Evolutionary conservation across 2,888 invertebrate genomes (phyloP), one percentile per base, ranked within the genome.

Genomic region (Eristalis pertinax): DNA sequence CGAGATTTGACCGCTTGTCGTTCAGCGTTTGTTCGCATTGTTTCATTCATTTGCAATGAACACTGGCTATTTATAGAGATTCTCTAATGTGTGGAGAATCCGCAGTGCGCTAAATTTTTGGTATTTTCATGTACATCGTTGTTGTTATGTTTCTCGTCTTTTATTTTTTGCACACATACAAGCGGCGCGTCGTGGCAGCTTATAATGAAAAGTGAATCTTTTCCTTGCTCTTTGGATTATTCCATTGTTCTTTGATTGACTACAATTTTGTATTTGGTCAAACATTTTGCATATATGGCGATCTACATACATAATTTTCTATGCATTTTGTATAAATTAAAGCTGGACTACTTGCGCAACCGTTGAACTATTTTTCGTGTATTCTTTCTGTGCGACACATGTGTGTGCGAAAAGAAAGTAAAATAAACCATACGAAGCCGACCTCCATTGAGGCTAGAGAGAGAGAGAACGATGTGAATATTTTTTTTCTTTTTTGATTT

Each of bases 191-290:
- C 63, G 62, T 78, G 35, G 64, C 58, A 73, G 10, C n/a, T n/a
- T 29, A 60, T 15, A 75, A 84, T 60, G 32, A 81, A 86, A 86
- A 86, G 82, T 78, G 85, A 86, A 86, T 86, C 82, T 82, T 76
- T 41, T 29, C 24, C 22, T 62, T 29, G 19, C 8, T 58, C 8
- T 63, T 11, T 8, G 50, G 50, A 32, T 32, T 32, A 32, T 32
- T 65, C 50, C 8, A 2, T 22, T 63, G 60, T 67, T 68, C 56
- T 64, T 77, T 38, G 43, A 63, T 67, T 26, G 79, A 35, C n/a
- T 58, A 26, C 67, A 69, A 38, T 60, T 24, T n/a, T 58, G 10
- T 35, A 73, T 72, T 75, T 75, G 74, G 29, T 29, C 60, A 79
- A 64, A 32, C 22, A 19, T 24, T 84, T 41, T 41, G 38, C 38